Evolutionary conservation across 64 coral and sea anemone species (phyloP), one percentile per base, ranked within the genome.

Genomic region (Montipora efflorescens): DNA sequence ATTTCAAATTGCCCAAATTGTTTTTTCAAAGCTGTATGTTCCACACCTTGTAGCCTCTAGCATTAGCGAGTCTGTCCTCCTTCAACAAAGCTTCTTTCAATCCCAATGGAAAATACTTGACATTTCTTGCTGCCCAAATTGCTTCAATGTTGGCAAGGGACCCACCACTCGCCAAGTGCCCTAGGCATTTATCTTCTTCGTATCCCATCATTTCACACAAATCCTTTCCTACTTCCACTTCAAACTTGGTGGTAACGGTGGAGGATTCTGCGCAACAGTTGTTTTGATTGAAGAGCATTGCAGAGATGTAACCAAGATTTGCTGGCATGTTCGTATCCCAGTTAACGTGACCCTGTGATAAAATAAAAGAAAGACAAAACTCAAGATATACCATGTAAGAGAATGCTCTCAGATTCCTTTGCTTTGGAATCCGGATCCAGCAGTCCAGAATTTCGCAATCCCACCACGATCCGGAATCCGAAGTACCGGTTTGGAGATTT

Each of bases 141-240:
- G 94, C 89, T 87, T 95, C 94, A 50, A 95, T 92, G 46, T 95
- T 95, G 4, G 94, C 89, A 1, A 92, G 44, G 44, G 82, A 74
- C 36, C 94, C 94, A 48, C 93, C 93, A 70, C 73, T 20, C 14
- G 82, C 49, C 10, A 95, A 14, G 25, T 89, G 92, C 10, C 92
- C 84, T 62, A 74, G 81, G 19, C 57, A 53, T 69, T 79, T 20
- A 4, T 79, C 28, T 15, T 21, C 16, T 67, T 96, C 91, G 44
- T 89, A 96, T 25, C 91, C 95, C 61, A 96, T 88, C 95, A 96
- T 96, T 15, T 72, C 83, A 90, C 87, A 96, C 50, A 96, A 79
- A 20, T 96, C 90, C 2, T 74, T 48, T 8, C 90, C 90, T n/a
- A 92, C 95, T 78, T 93, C 80, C 47, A 96, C 83, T 67, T 96